Base-by-base conservation (phyloP, 2,888 invertebrate species). In the Rhyacophila evoluta region DNA sequence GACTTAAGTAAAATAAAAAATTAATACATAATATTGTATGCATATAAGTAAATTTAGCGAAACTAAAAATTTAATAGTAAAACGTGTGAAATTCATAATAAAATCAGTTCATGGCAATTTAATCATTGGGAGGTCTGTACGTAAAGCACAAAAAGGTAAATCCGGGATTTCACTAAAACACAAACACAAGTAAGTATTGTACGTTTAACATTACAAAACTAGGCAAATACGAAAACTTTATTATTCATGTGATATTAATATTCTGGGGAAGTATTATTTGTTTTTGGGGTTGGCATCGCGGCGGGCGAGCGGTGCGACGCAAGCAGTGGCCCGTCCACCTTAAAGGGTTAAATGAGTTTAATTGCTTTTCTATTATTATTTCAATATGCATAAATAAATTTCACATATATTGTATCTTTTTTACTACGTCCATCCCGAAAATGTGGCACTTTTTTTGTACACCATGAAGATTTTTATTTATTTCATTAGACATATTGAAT, bases 211-310 rank as follows among this genome's bases (percentile, higher is more conserved):
- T 55, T 25, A 55, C 55, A 55, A 55, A 55, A 55, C 55, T 55
- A 55, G 19, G 55, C 55, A 55, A 55, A 55, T 25, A 55, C 55
- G 55, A 55, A 55, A 55, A 55, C 55, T 55, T 55, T 55, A 55
- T 55, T 55, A 55, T 55, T 55, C 55, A 25, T 55, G 55, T 25
- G 55, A 55, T 55, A 55, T 55, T 55, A 55, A 55, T 55, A 25
- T 55, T 55, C 19, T 19, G 55, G 10, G 10, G 55, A 19, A 55
- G 55, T 12, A 19, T 55, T 55, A 55, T 55, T 55, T 55, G 55
- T 19, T 25, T 55, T 19, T 2, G 55, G 55, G n/a, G n/a, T n/a
- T n/a, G n/a, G 19, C 19, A 55, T 8, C 8, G 55, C 5, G 12
- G 19, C 10, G 55, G 55, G 19, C 19, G 55, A 55, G 19, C 19